phyloP scores from a whole-genome alignment of 2,113 vertebrate species.

The Axis porcinus region DNA sequence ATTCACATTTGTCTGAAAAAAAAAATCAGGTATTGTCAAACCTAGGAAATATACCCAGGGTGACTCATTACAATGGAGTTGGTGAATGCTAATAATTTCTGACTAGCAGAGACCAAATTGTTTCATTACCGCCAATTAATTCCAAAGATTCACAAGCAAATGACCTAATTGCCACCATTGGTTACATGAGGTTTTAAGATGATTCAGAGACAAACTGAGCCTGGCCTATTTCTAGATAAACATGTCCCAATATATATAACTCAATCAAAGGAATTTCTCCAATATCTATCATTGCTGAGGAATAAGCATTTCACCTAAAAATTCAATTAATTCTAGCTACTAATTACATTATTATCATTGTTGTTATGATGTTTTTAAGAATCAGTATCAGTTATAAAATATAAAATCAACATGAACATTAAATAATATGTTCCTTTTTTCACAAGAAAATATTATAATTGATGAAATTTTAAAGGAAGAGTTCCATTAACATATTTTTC shows the following conservation, averaged over 20 bases:
- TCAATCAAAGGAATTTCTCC: background rate
- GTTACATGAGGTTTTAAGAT: background rate
- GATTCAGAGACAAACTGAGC: background rate
- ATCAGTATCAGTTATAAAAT: background rate
- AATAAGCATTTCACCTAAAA: background rate
- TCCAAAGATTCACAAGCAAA: slow-evolving; percentile 7
- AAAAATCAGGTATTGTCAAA: background rate
- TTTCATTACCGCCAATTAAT: background rate
- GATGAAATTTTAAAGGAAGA: background rate
- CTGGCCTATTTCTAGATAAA: background rate
- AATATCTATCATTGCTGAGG: background rate
- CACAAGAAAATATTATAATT: background rate
- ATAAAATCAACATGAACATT: background rate
- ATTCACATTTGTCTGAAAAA: background rate
- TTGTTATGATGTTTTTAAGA: background rate
- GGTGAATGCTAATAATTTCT: background rate
- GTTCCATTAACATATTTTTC: background rate
- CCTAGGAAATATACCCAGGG: background rate
- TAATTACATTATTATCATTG: background rate
- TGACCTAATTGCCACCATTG: background rate
- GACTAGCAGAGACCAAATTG: background rate
- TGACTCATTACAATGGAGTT: background rate
- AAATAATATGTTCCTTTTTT: background rate
- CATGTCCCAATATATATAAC: background rate
- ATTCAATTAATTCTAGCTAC: background rate